Evolutionary conservation across 2,888 invertebrate genomes (phyloP), one percentile per base, ranked within the genome.

Genomic region (Lamproptera curius): DNA sequence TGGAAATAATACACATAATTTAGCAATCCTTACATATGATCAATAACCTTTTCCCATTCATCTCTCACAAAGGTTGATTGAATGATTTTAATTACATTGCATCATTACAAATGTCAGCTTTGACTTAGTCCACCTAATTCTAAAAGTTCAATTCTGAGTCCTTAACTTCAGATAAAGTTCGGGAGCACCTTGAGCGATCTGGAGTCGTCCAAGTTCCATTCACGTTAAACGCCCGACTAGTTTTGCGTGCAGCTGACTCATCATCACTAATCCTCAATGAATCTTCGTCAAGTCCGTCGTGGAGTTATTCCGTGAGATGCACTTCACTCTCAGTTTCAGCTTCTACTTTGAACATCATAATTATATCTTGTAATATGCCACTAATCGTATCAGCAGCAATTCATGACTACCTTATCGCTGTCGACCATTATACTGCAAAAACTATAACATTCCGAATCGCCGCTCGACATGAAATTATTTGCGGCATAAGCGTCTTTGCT

Each of bases 191-290:
- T 48, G 16, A 48, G 42, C 26, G 48, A 34, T 42, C 42, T 48
- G 15, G 34, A 48, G 38, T 33, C 23, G 36, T 11, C 47, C 9
- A 42, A 48, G 48, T 43, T 48, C 38, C 38, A 16, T 43, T 39
- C 42, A 43, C 48, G 48, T 48, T 48, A 48, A 48, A 48, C 43
- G 48, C 34, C 35, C 43, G 43, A 14, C 16, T 26, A 34, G n/a
- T 43, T 34, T 43, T 39, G 41, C 37, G 47, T 47, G 36, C 33
- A n/a, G n/a, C n/a, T n/a, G n/a, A n/a, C n/a, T n/a, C n/a, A n/a
- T n/a, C n/a, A n/a, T n/a, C n/a, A n/a, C n/a, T n/a, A n/a, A n/a
- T n/a, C n/a, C n/a, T n/a, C n/a, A n/a, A n/a, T n/a, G n/a, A n/a
- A 33, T 28, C 42, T 11, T 31, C 38, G 42, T 33, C 39, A 23